Conservation (phyloP, 1,140 invertebrate species). For the Saccostrea glomerata region DNA sequence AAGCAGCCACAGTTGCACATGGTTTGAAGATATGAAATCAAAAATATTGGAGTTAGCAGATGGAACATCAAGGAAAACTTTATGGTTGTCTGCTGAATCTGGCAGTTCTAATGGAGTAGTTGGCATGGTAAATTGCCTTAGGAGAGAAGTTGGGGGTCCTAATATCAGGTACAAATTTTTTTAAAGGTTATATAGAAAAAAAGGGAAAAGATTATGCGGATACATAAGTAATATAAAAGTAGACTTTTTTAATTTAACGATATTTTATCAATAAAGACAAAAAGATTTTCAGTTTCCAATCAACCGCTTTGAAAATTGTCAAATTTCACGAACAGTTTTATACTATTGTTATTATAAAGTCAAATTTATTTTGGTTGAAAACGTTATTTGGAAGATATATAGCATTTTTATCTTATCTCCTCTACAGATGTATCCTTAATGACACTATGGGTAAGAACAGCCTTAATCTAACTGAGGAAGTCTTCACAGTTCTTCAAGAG, state of each 20-base stretch:
- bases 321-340: too few relatives aligned
- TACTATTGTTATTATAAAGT: too few relatives aligned
- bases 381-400: too few relatives aligned
- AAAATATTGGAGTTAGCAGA: constrained; percentile 78
- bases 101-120: constrained; percentile 85
- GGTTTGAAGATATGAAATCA: constrained; percentile 89
- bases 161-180: constrained; percentile 82
- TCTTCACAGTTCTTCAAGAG: constrained; percentile 84
- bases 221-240: too few relatives aligned
- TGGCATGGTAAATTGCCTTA: constrained; percentile 93
- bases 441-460: neutral
- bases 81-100: constrained; percentile 74
- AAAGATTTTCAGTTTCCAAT: too few relatives aligned
- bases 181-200: too few relatives aligned
- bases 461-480: constrained; percentile 50
- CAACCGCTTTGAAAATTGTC: too few relatives aligned
- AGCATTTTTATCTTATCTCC: neutral
- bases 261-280: too few relatives aligned
- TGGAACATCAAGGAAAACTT: constrained; percentile 77
- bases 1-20: constrained; percentile 80
- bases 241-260: too few relatives aligned
- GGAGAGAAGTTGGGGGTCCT: constrained; percentile 89
- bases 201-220: too few relatives aligned
- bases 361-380: too few relatives aligned
- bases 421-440: constrained; percentile 66